These are phyloP conservation scores for Sitta europaea DNA, from an alignment of 2,113 vertebrate genomes.

Conservation along the genomic window DNA sequence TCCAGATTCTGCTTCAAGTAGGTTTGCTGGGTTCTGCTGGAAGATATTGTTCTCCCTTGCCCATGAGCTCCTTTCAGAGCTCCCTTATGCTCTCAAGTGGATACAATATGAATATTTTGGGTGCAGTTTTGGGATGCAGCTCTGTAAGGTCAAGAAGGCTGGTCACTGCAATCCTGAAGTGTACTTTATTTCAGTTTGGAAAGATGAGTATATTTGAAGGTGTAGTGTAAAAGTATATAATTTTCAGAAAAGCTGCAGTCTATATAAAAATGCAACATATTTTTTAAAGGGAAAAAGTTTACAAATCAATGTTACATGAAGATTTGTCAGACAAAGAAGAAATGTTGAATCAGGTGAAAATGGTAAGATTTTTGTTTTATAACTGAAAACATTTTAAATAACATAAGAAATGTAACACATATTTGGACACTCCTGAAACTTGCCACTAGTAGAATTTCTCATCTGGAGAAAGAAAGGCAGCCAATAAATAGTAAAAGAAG, in stretches of 20 bases:
- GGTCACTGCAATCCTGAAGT: background rate
- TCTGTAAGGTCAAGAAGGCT: background rate
- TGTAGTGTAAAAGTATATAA: background rate
- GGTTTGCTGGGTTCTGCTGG: background rate
- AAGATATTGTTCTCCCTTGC: background rate
- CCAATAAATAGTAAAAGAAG: background rate
- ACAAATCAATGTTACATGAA: background rate
- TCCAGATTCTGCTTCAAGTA: background rate
- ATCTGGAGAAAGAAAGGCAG: background rate
- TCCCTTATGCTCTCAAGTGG: background rate
- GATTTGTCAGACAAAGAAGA: background rate
- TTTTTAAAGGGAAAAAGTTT: background rate
- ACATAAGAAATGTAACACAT: background rate
- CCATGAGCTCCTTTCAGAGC: background rate
- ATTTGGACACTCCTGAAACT: background rate
- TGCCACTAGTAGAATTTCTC: background rate
- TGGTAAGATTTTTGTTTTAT: background rate
- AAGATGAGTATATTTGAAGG: background rate
- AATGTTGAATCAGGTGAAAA: background rate
- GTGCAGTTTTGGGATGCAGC: background rate
- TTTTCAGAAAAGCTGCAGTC: background rate
- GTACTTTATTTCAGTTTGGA: background rate
- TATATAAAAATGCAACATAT: background rate
- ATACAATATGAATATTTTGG: background rate
- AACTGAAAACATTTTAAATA: background rate